Conservation (phyloP, 2,888 invertebrate genomes). For the Aethes cnicana region DNA sequence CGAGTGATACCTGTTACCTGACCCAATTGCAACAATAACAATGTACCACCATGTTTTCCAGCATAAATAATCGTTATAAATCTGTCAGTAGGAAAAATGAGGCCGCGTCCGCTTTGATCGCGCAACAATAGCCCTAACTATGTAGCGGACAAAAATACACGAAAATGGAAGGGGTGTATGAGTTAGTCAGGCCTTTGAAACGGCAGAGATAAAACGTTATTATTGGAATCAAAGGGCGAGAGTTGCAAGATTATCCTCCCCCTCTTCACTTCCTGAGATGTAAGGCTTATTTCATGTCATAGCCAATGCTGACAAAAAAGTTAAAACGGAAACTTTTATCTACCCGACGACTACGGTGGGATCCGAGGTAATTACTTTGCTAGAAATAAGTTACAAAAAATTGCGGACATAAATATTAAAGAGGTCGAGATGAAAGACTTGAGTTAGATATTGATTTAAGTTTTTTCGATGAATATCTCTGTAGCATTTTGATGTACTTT, state of each 20-base stretch:
- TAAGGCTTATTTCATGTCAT: slow-evolving; percentile 37
- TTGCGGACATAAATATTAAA: slow-evolving; percentile 15
- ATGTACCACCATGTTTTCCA: not conserved
- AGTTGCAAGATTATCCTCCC: slow-evolving; percentile 38
- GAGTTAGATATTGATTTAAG: slow-evolving; percentile 1
- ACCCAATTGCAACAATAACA: too few relatives aligned
- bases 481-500: too few relatives aligned
- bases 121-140: slow-evolving; percentile 17
- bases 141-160: slow-evolving; percentile 11
- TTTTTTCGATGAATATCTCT: too few relatives aligned
- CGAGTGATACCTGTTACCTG: too few relatives aligned
- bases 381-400: slow-evolving; percentile 24
- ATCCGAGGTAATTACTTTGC: slow-evolving; percentile 26
- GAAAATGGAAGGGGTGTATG: slow-evolving; percentile 20
- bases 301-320: slow-evolving; percentile 32
- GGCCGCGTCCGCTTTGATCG: slow-evolving; percentile 3
- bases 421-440: not conserved
- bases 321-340: slow-evolving; percentile 34
- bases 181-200: slow-evolving; percentile 36
- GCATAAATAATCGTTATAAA: slow-evolving; percentile 16
- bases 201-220: slow-evolving; percentile 38
- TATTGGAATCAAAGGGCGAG: slow-evolving; percentile 38
- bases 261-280: slow-evolving; percentile 35
- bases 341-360: slow-evolving; percentile 27
- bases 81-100: slow-evolving; percentile 12